phyloP scores from a whole-genome alignment of 2,888 invertebrate genomes.

The Frankliniella intonsa region DNA sequence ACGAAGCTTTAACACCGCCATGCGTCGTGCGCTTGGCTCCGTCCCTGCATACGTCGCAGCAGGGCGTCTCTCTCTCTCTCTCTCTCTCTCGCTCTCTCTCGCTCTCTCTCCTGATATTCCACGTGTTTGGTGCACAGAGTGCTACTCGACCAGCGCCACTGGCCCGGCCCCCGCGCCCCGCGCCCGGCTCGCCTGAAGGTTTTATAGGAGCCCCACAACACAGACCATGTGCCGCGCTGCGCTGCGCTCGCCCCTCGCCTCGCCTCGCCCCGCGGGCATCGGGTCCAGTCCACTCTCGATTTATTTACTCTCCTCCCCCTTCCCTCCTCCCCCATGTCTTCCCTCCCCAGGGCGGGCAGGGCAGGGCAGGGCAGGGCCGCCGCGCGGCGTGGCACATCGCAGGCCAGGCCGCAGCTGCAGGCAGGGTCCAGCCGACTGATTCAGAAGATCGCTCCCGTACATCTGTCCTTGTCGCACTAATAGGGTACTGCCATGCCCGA shows the following conservation, averaged over 20 bases:
- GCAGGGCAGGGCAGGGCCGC: too few species aligned
- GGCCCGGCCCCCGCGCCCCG: too few species aligned
- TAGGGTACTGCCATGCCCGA: too few species aligned
- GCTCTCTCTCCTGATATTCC: background rate
- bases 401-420: too few species aligned
- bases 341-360: too few species aligned
- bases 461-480: too few species aligned
- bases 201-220: background rate
- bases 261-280: background rate
- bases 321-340: background rate
- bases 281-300: background rate
- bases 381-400: background rate
- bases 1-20: too few species aligned
- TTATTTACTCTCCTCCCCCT: background rate
- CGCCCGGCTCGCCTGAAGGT: background rate
- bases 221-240: background rate
- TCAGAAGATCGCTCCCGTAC: too few species aligned
- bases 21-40: too few species aligned
- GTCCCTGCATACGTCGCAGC: too few species aligned
- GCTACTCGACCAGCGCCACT: background rate
- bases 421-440: too few species aligned
- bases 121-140: background rate
- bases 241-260: background rate
- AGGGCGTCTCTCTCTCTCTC: background rate
- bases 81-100: background rate